Evolutionary conservation across 2,797 vertebrate species (phyloP), one percentile per base, ranked within the genome.

Genomic region (Catostomus latipinnis): DNA sequence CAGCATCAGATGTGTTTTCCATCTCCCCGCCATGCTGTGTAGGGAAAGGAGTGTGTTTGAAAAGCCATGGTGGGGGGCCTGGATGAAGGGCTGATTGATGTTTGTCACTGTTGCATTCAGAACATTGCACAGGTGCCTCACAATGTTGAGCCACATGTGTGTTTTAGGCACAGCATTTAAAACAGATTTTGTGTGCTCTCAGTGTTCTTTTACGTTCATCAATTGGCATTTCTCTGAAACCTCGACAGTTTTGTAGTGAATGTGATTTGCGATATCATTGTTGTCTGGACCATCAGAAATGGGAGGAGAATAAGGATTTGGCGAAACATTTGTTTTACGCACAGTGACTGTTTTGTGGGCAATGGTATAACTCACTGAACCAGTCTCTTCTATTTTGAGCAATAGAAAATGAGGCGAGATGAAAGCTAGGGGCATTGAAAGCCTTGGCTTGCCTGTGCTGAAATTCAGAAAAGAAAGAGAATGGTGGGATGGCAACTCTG

Each of bases 141-240:
- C 58, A 73, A 12, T 46, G 0, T 49, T 2, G 45, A 12, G 63
- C 5, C 22, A 22, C 22, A 22, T 22, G 52, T 6, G 53, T 68
- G 49, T 46, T 66, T 14, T 52, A 76, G 11, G 34, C 74, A 16
- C 63, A 77, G 13, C 50, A 77, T 57, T 68, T 56, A 12, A 69
- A 66, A 12, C 74, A 13, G 6, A 34, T 76, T 6, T 63, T 63
- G 11, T 76, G n/a, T 66, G 13, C 62, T 3, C 12, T 65, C 18
- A 62, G 11, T 62, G 45, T 63, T 8, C 11, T 43, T 45, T 46
- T 63, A 46, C 7, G 4, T 3, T 65, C 22, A 22, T 62, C 60
- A 22, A 61, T 6, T 0, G 0, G 1, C 6, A 6, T 62, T 62
- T 49, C 45, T 50, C 46, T 69, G 16, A 22, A 22, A 22, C 22